phyloP scores from a whole-genome alignment of 2,888 invertebrate genomes.

The Lampropteryx suffumata region DNA sequence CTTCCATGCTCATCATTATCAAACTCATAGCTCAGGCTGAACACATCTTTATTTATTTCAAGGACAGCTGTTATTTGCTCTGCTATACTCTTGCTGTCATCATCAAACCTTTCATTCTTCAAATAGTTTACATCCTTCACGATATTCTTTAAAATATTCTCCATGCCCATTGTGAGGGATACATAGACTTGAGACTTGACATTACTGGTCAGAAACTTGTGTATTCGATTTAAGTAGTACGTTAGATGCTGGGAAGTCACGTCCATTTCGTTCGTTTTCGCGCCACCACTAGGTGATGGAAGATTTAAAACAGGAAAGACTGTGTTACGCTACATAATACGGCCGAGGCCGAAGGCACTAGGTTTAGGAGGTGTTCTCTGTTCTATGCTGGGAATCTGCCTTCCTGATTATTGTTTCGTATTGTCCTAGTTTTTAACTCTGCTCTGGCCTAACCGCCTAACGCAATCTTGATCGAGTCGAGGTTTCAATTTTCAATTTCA shows the following conservation, averaged over 20 bases:
- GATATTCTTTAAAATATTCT: constrained; percentile 40
- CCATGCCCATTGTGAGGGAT: constrained; percentile 24
- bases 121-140: constrained; percentile 33
- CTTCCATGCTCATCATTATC: constrained; percentile 22
- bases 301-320: too few relatives aligned
- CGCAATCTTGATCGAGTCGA: too few relatives aligned
- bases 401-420: too few relatives aligned
- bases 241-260: constrained; percentile 12
- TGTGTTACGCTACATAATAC: too few relatives aligned
- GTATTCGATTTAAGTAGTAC: constrained; percentile 33
- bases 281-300: neutral
- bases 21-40: constrained; percentile 31
- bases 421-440: too few relatives aligned
- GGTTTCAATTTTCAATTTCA: too few relatives aligned
- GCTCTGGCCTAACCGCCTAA: too few relatives aligned
- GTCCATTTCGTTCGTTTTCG: constrained; percentile 7
- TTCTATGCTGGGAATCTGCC: too few relatives aligned
- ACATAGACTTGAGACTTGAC: constrained; percentile 37
- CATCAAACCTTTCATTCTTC: constrained; percentile 23
- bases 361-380: too few relatives aligned
- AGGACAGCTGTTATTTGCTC: constrained; percentile 34
- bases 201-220: constrained; percentile 36
- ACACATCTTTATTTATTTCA: constrained; percentile 30
- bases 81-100: constrained; percentile 19
- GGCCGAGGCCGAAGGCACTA: too few relatives aligned